Evolutionary conservation across 2,113 vertebrate genomes (phyloP).

Genomic region (Felis chaus): DNA sequence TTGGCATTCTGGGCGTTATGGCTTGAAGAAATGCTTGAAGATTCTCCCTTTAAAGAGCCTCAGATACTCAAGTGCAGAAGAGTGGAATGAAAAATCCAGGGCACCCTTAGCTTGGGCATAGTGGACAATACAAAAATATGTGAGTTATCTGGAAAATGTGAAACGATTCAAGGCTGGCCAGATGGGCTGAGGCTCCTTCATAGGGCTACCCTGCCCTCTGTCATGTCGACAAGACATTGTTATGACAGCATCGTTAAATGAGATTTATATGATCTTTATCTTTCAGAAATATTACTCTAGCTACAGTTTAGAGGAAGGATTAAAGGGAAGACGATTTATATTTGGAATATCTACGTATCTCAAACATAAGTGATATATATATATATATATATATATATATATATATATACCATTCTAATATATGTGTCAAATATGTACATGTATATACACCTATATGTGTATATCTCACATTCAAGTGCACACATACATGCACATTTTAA

Average conservation of each 20-base stretch:
- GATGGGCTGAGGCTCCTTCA: background rate
- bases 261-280: rapidly evolving
- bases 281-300: background rate
- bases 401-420: too few species aligned
- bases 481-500: background rate
- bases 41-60: background rate
- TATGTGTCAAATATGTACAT: too few species aligned
- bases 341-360: background rate
- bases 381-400: too few species aligned
- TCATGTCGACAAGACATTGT: too few species aligned
- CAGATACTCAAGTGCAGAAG: background rate
- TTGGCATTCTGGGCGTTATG: too few species aligned
- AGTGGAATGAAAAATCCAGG: background rate
- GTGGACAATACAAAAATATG: background rate
- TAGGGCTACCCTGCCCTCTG: rapidly evolving
- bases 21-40: background rate
- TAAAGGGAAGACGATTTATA: background rate
- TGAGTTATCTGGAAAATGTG: background rate
- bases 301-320: background rate
- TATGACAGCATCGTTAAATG: background rate
- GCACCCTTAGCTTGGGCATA: background rate
- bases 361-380: background rate
- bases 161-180: background rate
- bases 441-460: background rate
- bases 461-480: background rate